These are phyloP conservation scores for Poeciliopsis prolifica DNA, from an alignment of 2,113 vertebrate genomes.

Conservation along the genomic window DNA sequence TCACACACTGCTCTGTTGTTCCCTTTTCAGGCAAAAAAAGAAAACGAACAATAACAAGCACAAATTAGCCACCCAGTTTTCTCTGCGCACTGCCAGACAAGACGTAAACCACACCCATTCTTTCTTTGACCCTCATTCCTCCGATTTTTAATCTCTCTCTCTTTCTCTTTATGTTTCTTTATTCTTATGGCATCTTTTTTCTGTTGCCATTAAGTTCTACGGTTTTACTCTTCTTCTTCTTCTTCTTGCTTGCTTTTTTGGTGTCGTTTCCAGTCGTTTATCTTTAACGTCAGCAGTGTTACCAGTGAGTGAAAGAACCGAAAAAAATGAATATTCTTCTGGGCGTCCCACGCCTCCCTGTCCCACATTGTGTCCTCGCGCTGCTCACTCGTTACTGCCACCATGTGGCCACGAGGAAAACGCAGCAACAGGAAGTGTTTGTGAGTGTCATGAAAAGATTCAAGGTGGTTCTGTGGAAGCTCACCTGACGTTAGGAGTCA, in stretches of 20 bases:
- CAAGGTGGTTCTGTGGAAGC: slow-evolving; percentile 26
- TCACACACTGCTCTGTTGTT: slow-evolving; percentile 40
- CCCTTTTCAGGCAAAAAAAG: slow-evolving; percentile 33
- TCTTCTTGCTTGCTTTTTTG: slow-evolving; percentile 54
- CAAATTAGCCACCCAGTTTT: slow-evolving; percentile 47
- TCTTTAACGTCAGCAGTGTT: slow-evolving; percentile 35
- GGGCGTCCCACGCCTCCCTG: neutral
- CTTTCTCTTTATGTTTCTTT: slow-evolving; percentile 59
- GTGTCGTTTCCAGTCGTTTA: slow-evolving; percentile 19
- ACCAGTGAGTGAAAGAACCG: slow-evolving; percentile 48
- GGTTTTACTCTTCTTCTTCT: slow-evolving; percentile 24
- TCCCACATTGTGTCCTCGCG: slow-evolving; percentile 10
- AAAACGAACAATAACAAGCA: slow-evolving; percentile 60
- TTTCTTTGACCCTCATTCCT: slow-evolving; percentile 39
- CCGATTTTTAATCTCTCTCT: slow-evolving; percentile 64
- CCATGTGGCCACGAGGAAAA: slow-evolving; percentile 62
- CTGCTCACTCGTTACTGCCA: slow-evolving; percentile 61
- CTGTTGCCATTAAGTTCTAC: slow-evolving; percentile 40
- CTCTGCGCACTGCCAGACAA: slow-evolving; percentile 65
- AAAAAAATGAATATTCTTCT: slow-evolving; percentile 25
- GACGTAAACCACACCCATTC: slow-evolving; percentile 57
- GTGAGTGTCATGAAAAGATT: slow-evolving; percentile 21
- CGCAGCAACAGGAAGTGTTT: slow-evolving; percentile 47
- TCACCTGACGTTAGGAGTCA: slow-evolving; percentile 17
- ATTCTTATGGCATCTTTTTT: slow-evolving; percentile 37